phyloP scores from a whole-genome alignment of 1,140 invertebrate genomes.

The Tetragnatha versicolor region DNA sequence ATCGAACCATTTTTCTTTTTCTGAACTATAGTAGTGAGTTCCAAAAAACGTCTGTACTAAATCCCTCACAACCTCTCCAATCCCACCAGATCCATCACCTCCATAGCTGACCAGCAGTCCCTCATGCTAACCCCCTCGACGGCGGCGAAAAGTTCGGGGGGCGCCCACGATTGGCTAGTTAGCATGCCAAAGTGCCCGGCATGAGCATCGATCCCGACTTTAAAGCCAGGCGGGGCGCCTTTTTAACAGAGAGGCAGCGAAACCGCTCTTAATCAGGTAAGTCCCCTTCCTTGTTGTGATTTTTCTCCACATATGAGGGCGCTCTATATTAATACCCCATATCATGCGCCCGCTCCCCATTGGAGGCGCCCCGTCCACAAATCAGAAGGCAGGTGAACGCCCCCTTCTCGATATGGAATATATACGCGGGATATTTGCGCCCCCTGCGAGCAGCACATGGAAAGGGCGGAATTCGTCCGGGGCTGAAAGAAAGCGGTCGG shows the following conservation, averaged over 20 bases:
- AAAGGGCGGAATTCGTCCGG: slow-evolving; percentile 37
- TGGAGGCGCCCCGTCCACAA: slow-evolving; percentile 46
- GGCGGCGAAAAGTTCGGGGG: not conserved
- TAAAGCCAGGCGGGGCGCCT: not conserved
- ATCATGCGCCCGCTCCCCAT: slow-evolving; percentile 44
- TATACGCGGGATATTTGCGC: slow-evolving; percentile 41
- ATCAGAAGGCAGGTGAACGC: slow-evolving; percentile 46
- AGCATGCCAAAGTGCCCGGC: slow-evolving; percentile 41
- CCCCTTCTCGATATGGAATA: slow-evolving; percentile 55
- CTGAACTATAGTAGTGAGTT: not conserved
- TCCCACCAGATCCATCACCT: slow-evolving; percentile 1
- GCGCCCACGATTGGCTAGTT: slow-evolving; percentile 50
- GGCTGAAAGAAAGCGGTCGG: too few relatives aligned
- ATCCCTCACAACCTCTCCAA: slow-evolving; percentile 1
- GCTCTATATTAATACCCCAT: slow-evolving; percentile 51
- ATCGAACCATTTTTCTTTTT: not conserved
- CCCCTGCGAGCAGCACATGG: slow-evolving; percentile 15
- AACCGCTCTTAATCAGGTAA: slow-evolving; percentile 29
- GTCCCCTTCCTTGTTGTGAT: not conserved
- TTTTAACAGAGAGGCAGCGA: not conserved
- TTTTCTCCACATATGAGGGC: not conserved
- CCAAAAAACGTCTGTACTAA: too few relatives aligned
- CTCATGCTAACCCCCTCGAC: not conserved
- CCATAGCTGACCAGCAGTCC: not conserved
- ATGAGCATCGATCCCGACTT: slow-evolving; percentile 40